Evolutionary conservation across 2,113 vertebrate genomes (phyloP).

Genomic region (Australoheros scitulus): DNA sequence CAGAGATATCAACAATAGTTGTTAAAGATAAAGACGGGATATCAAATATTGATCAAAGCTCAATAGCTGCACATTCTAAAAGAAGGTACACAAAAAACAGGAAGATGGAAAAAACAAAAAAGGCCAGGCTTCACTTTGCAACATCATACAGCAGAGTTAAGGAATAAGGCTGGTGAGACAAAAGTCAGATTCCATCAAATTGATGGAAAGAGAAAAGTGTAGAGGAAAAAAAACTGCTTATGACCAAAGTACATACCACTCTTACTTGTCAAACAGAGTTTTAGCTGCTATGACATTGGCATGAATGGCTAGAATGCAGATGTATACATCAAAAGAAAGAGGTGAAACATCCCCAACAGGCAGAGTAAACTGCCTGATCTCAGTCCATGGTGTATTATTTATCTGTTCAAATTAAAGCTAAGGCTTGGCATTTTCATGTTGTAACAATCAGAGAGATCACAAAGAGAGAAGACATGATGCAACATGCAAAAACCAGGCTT

Average conservation of each 20-base stretch:
- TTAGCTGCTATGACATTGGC: neutral
- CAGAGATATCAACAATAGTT: neutral
- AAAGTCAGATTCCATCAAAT: neutral
- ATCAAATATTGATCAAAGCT: neutral
- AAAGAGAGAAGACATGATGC: too few relatives aligned
- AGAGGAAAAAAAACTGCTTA: neutral
- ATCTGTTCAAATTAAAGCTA: neutral
- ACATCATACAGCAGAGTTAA: neutral
- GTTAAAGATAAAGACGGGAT: neutral
- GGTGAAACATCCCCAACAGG: too few relatives aligned
- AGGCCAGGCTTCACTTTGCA: neutral
- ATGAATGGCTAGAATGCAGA: neutral
- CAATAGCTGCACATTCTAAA: neutral
- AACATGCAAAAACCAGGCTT: too few relatives aligned
- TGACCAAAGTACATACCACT: neutral
- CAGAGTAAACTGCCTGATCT: too few relatives aligned
- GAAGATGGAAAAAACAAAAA: neutral
- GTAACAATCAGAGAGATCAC: neutral
- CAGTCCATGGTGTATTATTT: neutral
- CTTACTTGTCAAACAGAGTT: neutral
- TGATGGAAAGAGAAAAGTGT: neutral
- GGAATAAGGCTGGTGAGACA: neutral
- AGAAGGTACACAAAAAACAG: neutral
- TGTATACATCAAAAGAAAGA: too few relatives aligned
- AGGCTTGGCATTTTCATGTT: too few relatives aligned